phyloP scores from a whole-genome alignment of 2,888 invertebrate species.

The Lumbricus terrestris region DNA sequence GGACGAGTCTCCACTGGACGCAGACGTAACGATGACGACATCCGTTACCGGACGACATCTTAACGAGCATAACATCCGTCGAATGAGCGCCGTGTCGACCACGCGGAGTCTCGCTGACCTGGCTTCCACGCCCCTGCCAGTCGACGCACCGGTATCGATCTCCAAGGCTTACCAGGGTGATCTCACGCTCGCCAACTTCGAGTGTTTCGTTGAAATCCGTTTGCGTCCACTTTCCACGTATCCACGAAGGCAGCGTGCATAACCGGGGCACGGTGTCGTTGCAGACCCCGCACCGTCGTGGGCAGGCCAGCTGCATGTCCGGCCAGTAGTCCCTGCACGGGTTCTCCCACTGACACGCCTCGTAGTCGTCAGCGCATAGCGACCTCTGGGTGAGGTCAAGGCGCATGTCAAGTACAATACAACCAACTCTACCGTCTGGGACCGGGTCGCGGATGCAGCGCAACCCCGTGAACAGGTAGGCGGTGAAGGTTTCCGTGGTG shows the following conservation, averaged over 20 bases:
- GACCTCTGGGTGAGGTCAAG: neutral
- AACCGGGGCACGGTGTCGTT: neutral
- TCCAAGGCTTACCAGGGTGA: neutral
- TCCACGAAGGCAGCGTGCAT: neutral
- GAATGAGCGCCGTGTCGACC: neutral
- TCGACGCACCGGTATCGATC: neutral
- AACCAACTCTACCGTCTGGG: neutral
- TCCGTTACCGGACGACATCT: neutral
- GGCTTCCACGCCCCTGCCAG: neutral
- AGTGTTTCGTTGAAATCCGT: neutral
- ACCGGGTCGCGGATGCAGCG: neutral
- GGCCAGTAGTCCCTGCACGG: neutral
- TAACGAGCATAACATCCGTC: neutral
- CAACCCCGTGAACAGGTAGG: conserved; percentile 13
- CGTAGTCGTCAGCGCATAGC: conserved; percentile 19
- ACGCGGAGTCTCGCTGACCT: neutral
- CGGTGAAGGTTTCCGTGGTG: neutral
- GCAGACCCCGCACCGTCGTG: conserved; percentile 13
- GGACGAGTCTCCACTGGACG: neutral
- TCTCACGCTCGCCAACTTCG: neutral
- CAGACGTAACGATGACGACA: neutral
- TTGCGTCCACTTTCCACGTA: neutral
- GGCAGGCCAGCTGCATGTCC: neutral
- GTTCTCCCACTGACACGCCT: conserved; percentile 9
- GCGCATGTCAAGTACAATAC: conserved; percentile 10